These are phyloP conservation scores for Anser cygnoides DNA, from an alignment of 2,113 vertebrate species.

Conservation along the genomic window DNA sequence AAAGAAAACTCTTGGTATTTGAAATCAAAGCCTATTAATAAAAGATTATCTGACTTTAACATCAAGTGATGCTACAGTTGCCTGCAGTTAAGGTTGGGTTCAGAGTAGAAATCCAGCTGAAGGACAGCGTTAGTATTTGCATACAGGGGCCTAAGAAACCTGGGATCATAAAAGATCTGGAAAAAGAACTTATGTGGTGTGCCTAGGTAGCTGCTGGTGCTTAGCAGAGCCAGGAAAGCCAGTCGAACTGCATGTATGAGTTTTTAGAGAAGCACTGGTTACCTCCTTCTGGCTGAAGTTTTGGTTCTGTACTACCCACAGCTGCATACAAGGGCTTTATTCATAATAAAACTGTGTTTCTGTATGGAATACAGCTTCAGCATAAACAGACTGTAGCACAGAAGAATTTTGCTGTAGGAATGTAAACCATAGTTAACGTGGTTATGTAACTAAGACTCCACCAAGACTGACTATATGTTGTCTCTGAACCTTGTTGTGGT, in stretches of 20 bases:
- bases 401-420: background rate
- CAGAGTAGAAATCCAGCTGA: background rate
- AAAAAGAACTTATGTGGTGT: background rate
- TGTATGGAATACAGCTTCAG: background rate
- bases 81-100: background rate
- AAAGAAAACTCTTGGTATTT: background rate
- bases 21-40: background rate
- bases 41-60: background rate
- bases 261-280: background rate
- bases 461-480: background rate
- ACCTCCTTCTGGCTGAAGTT: background rate
- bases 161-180: background rate
- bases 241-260: background rate
- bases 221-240: background rate
- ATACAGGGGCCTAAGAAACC: background rate
- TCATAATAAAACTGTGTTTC: background rate
- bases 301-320: background rate
- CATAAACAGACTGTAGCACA: background rate
- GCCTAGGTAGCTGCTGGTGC: background rate
- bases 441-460: background rate
- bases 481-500: background rate
- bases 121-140: background rate
- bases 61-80: background rate
- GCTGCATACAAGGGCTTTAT: accelerated
- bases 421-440: background rate